A percentile compares a stretch with the other conserved stretches of the same genome.
These are phyloP conservation scores for Pangasianodon gigas DNA, from an alignment of 2,113 vertebrate genomes.

Conservation along the genomic window DNA sequence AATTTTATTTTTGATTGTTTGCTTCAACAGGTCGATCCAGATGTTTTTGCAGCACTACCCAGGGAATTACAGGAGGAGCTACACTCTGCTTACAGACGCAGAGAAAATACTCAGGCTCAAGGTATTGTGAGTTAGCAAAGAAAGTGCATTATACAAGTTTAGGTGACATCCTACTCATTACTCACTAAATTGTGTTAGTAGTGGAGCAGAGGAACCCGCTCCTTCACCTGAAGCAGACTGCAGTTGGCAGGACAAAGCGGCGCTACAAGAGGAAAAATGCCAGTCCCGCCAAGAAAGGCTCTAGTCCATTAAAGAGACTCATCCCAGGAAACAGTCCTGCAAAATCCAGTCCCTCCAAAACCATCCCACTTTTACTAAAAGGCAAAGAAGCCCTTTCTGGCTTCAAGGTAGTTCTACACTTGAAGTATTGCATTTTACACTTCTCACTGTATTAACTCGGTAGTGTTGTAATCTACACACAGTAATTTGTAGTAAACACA, in stretches of 20 bases:
- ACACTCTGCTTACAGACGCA: constrained; percentile 84
- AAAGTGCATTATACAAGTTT: not conserved
- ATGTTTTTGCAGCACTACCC: constrained; percentile 93
- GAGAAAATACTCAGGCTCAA: constrained; percentile 71
- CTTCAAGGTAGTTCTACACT: constrained; percentile 74
- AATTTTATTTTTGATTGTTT: not conserved
- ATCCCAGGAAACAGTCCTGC: constrained; percentile 75
- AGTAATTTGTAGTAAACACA: not conserved
- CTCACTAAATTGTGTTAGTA: constrained; percentile 39
- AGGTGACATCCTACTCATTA: not conserved
- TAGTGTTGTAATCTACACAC: not conserved
- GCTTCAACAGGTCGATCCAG: constrained; percentile 86
- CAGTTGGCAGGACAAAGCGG: constrained; percentile 77
- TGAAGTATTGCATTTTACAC: not conserved
- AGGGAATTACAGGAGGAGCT: constrained; percentile 92
- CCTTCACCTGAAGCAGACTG: constrained; percentile 78
- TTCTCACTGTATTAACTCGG: not conserved
- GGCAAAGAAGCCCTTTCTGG: constrained; percentile 66
- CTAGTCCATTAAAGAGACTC: constrained; percentile 84
- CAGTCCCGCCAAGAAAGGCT: constrained; percentile 81
- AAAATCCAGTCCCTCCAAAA: constrained; percentile 79
- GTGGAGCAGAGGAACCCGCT: constrained; percentile 83
- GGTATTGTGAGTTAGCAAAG: constrained; percentile 58
- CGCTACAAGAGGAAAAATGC: constrained; percentile 81
- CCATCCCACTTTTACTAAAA: constrained; percentile 73